Base-by-base conservation (phyloP, 23 tunicate genomes). In the Oikopleura dioica region DNA sequence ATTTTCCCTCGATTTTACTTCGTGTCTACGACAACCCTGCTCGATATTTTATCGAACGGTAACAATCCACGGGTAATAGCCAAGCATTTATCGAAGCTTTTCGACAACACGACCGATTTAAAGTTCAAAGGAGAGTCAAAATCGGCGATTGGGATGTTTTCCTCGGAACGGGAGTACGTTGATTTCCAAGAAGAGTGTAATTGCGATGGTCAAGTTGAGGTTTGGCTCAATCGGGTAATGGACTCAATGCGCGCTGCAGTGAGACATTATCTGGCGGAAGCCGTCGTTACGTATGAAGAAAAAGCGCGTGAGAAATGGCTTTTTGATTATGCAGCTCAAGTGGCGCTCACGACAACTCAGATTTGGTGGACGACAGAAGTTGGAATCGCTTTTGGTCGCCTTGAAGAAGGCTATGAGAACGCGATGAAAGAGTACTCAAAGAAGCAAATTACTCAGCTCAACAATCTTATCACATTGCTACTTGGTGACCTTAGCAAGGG, bases 311-410 rank as follows among this genome's bases (percentile, higher is more conserved):
- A 89, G 50, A 86, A 84, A 78, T 89, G 96, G 96, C 84, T 89
- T n/a, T 89, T 89, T 83, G 96, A 89, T 50, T 89, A 89, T 75
- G 89, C 96, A 1, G 96, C 89, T 36, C 95, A 87, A 87, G 95
- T 87, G n/a, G 82, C 96, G 4, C 82, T 89, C 32, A 77, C 86
- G 36, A 89, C 89, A 35, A 89, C 96, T n/a, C 96, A 89, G 78
- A 84, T 89, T 29, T 89, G 96, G 96, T 89, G 96, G 96, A 89
- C 96, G 1, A 89, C 96, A 38, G 96, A 89, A 75, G 96, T 89
- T 1, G 84, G 84, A 44, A 89, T 89, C 26, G 68, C 96, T 21
- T 89, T 89, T 83, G 68, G 89, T 2, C 51, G 96, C 59, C 82
- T 89, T 16, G 96, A 89, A 79, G 96, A 89, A 82, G 96, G 96